These are phyloP conservation scores for Charaxes varanes DNA, from an alignment of 1,140 invertebrate genomes.

Conservation along the genomic window DNA sequence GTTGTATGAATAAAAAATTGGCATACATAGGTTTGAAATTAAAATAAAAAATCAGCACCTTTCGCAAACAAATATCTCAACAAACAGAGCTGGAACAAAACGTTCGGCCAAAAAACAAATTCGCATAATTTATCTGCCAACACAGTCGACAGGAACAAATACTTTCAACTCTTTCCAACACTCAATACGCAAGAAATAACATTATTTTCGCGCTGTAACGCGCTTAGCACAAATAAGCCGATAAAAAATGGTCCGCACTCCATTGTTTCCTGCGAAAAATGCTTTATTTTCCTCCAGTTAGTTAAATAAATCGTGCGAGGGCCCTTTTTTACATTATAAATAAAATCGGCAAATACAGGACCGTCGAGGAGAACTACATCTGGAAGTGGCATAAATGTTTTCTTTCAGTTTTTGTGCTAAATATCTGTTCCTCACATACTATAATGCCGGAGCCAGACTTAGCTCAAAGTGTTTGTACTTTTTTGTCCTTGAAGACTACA, in stretches of 20 bases:
- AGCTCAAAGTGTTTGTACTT: too few species aligned
- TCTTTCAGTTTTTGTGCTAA: constrained; percentile 17
- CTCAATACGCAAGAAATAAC: constrained; percentile 22
- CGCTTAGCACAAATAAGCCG: constrained; percentile 46
- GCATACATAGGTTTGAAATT: too few species aligned
- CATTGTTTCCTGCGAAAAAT: constrained; percentile 36
- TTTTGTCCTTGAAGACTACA: too few species aligned
- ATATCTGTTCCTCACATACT: too few species aligned
- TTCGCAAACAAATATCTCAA: too few species aligned
- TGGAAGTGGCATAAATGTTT: constrained; percentile 17
- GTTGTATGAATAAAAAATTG: too few species aligned
- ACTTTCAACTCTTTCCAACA: constrained; percentile 9
- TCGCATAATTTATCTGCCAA: neutral
- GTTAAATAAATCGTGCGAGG: constrained; percentile 36
- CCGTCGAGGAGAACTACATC: too few species aligned
- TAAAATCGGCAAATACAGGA: constrained; percentile 32
- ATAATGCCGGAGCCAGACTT: too few species aligned
- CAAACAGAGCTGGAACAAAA: too few species aligned
- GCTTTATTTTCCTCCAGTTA: constrained; percentile 39
- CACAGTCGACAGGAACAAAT: constrained; percentile 12
- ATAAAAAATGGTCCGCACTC: constrained; percentile 43
- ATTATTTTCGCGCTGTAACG: constrained; percentile 39
- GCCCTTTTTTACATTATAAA: constrained; percentile 40
- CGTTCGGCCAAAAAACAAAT: too few species aligned
- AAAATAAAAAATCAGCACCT: too few species aligned